phyloP scores from a whole-genome alignment of 2,797 vertebrate species.

The Hoplostethus mediterraneus region DNA sequence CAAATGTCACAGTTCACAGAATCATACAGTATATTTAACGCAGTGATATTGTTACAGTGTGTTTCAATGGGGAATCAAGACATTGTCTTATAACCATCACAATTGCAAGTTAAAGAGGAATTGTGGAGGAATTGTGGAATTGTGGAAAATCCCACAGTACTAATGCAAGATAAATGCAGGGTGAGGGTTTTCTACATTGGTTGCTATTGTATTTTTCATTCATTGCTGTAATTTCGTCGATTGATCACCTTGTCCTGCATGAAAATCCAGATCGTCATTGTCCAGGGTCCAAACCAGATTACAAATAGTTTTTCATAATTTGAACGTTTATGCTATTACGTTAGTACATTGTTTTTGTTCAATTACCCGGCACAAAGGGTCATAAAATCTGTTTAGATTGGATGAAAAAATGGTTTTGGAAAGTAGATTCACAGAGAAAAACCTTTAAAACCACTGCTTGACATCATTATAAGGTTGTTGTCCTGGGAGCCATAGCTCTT shows the following conservation, averaged over 20 bases:
- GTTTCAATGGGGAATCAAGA: not conserved
- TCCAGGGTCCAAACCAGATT: too few species aligned
- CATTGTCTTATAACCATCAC: not conserved
- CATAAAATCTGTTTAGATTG: too few species aligned
- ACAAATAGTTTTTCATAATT: too few species aligned
- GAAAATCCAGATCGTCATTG: too few species aligned
- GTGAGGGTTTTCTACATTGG: not conserved
- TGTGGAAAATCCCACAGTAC: not conserved
- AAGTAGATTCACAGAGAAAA: not conserved
- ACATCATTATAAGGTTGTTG: constrained; percentile 16
- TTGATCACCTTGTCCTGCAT: too few species aligned
- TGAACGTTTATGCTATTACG: too few species aligned
- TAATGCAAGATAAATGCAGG: not conserved
- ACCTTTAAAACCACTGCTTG: constrained; percentile 7
- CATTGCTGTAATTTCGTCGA: too few species aligned
- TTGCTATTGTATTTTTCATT: not conserved
- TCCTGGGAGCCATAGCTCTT: constrained; percentile 36
- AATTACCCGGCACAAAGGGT: too few species aligned
- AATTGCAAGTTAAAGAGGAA: not conserved
- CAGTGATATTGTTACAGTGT: not conserved
- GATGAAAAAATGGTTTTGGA: not conserved
- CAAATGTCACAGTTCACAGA: not conserved
- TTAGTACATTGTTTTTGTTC: too few species aligned
- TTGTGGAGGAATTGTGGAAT: not conserved
- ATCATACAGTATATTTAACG: not conserved